phyloP scores from a whole-genome alignment of 1,140 invertebrate species.

The Penaeus chinensis region DNA sequence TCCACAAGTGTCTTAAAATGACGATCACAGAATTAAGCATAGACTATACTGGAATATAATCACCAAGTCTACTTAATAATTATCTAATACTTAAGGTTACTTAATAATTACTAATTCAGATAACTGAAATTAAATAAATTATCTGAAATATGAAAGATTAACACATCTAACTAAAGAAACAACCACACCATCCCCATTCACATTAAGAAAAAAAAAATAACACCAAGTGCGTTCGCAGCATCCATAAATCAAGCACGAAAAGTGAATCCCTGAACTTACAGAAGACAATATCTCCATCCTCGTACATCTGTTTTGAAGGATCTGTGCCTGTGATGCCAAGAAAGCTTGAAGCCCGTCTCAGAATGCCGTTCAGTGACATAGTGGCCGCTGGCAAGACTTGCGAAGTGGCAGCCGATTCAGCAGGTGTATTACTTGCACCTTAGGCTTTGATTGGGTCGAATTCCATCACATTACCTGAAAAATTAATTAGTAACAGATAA shows the following conservation, averaged over 20 bases:
- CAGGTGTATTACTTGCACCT: not conserved
- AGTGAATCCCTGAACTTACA: slow-evolving; percentile 72
- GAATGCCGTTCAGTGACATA: slow-evolving; percentile 81
- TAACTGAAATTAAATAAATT: too few relatives aligned
- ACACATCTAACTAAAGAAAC: too few relatives aligned
- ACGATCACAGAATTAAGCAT: too few relatives aligned
- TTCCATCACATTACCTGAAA: not conserved
- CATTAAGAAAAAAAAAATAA: not conserved
- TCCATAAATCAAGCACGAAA: not conserved
- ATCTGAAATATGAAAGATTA: too few relatives aligned
- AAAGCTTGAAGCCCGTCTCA: slow-evolving; percentile 81
- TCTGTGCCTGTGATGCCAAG: slow-evolving; percentile 78
- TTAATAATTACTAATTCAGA: too few relatives aligned
- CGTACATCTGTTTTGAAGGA: slow-evolving; percentile 74
- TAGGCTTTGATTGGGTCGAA: not conserved
- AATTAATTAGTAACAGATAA: too few relatives aligned
- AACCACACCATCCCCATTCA: too few relatives aligned
- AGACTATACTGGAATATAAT: too few relatives aligned
- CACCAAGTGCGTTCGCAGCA: not conserved
- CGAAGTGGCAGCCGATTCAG: not conserved
- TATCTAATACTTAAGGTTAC: too few relatives aligned
- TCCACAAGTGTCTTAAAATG: too few relatives aligned
- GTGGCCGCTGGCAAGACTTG: not conserved
- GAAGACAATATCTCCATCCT: slow-evolving; percentile 86
- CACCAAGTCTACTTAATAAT: too few relatives aligned